These are phyloP conservation scores for Linhomoeus sp. DNA, from an alignment of 2,888 invertebrate species.

Conservation along the genomic window DNA sequence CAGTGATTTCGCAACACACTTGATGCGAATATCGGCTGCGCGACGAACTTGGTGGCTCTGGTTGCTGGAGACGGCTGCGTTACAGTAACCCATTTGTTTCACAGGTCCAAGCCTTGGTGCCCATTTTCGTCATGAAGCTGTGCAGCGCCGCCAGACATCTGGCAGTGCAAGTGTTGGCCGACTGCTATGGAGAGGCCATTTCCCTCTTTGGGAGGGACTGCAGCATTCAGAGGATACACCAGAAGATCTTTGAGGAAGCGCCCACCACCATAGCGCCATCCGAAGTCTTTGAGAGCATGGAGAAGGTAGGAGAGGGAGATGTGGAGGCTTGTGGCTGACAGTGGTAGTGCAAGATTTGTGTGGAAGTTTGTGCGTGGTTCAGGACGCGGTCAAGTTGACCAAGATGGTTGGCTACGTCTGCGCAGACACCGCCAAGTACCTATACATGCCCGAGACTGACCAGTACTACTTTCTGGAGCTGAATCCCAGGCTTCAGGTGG, in stretches of 20 bases:
- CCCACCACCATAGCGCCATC: slow-evolving; percentile 78
- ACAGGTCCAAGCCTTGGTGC: no score
- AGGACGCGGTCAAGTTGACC: slow-evolving; percentile 84
- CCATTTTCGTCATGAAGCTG: slow-evolving; percentile 95
- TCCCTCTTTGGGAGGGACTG: slow-evolving; percentile 95
- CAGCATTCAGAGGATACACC: slow-evolving; percentile 90
- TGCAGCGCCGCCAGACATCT: slow-evolving; percentile 85
- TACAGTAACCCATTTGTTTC: no score
- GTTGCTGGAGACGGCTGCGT: no score
- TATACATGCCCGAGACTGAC: slow-evolving; percentile 47
- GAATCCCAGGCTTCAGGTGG: slow-evolving; percentile 70
- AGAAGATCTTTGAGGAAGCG: slow-evolving; percentile 98
- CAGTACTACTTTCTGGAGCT: slow-evolving; percentile 86
- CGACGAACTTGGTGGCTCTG: no score
- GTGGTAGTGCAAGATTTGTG: no score
- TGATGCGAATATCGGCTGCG: no score
- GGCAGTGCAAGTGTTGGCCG: slow-evolving; percentile 88
- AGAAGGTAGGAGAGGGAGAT: no score
- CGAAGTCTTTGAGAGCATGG: slow-evolving; percentile 85
- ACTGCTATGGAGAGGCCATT: slow-evolving; percentile 92
- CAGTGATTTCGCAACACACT: no score
- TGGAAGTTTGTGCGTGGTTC: slow-evolving; percentile 5
- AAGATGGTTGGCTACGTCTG: slow-evolving; percentile 99
- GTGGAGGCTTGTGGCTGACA: no score
- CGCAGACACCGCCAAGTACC: slow-evolving; percentile 93